Conservation (phyloP, 2,888 invertebrate species). For the Hirtodrosophila cameraria region DNA sequence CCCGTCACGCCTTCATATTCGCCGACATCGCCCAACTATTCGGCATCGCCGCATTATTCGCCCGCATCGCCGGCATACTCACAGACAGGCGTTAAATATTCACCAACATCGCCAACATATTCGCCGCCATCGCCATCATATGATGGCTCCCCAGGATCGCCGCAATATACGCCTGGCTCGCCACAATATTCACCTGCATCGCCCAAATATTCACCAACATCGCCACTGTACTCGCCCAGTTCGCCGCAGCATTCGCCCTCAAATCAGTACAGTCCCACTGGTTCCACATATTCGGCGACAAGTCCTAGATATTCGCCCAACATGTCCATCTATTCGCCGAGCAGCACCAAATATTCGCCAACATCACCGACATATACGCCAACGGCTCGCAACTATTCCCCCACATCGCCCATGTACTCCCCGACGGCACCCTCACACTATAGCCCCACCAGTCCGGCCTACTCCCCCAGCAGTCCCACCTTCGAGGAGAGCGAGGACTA, state of each 20-base stretch:
- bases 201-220: slow-evolving; percentile 91
- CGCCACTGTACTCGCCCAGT: slow-evolving; percentile 92
- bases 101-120: slow-evolving; percentile 92
- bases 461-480: slow-evolving; percentile 86
- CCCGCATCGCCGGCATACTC: slow-evolving; percentile 91
- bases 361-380: slow-evolving; percentile 89
- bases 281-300: slow-evolving; percentile 90
- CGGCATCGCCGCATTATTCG: slow-evolving; percentile 87
- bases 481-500: slow-evolving; percentile 84
- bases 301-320: slow-evolving; percentile 86
- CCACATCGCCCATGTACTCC: slow-evolving; percentile 90
- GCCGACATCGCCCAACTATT: slow-evolving; percentile 84
- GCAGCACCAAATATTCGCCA: slow-evolving; percentile 92
- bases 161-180: slow-evolving; percentile 93
- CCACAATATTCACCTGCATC: slow-evolving; percentile 93
- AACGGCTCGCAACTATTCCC: slow-evolving; percentile 87
- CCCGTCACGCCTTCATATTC: slow-evolving; percentile 89
- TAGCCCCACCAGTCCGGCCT: slow-evolving; percentile 90
- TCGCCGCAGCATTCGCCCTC: slow-evolving; percentile 90
- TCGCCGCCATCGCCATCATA: slow-evolving; percentile 92
- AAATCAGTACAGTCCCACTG: slow-evolving; percentile 89
- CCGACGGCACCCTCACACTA: slow-evolving; percentile 92
- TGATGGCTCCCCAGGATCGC: slow-evolving; percentile 92
- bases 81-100: slow-evolving; percentile 91
- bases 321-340: slow-evolving; percentile 86